These are phyloP conservation scores for Aleiodes sp. DNA, from an alignment of 1,140 invertebrate species.

Conservation along the genomic window DNA sequence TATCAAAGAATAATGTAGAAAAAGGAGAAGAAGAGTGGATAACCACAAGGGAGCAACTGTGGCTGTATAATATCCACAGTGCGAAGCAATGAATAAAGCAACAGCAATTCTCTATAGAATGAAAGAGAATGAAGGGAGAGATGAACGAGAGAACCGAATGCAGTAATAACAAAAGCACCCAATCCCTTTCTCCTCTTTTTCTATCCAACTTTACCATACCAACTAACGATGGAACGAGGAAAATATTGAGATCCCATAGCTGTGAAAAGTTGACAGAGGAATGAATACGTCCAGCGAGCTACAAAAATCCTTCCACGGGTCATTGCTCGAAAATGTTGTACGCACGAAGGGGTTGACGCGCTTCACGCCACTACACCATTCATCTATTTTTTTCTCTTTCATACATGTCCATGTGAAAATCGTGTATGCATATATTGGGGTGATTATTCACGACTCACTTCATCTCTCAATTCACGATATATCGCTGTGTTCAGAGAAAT, in stretches of 20 bases:
- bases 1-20: not conserved
- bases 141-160: not conserved
- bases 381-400: not conserved
- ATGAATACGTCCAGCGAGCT: constrained; percentile 12
- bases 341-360: constrained; percentile 10
- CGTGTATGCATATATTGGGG: not conserved
- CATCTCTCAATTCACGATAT: not conserved
- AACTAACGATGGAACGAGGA: not conserved
- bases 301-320: constrained; percentile 33
- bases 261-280: not conserved
- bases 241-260: not conserved
- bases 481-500: not conserved
- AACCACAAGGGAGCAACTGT: not conserved
- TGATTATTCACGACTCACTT: constrained; percentile 18
- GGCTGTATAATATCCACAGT: constrained; percentile 26
- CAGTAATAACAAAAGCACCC: not conserved
- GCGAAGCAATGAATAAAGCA: constrained; percentile 33
- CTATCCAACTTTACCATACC: no score
- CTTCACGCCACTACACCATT: not conserved
- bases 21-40: not conserved
- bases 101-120: not conserved
- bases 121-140: not conserved
- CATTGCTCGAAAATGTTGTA: constrained; percentile 23
- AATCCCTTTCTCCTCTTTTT: no score
- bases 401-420: constrained; percentile 13